phyloP scores from a whole-genome alignment of 2,113 vertebrate species.

The Tenrec ecaudatus region DNA sequence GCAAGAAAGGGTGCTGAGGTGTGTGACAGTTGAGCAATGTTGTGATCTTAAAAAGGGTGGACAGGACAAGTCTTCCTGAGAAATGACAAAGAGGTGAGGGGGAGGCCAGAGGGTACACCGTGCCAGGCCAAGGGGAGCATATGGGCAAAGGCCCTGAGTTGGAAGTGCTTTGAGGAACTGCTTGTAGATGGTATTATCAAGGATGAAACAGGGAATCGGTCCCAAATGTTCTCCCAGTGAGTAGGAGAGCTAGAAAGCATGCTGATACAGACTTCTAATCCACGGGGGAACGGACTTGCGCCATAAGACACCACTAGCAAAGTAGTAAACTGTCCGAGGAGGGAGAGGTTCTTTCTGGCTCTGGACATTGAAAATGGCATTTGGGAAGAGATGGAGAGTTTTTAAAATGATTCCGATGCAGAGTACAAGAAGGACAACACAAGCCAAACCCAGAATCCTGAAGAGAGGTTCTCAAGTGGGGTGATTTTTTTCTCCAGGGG shows the following conservation, averaged over 20 bases:
- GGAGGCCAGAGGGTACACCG: background rate
- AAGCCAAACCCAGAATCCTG: background rate
- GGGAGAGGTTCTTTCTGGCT: background rate
- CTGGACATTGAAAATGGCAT: background rate
- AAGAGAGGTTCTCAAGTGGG: background rate
- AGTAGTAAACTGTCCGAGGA: background rate
- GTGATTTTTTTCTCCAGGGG: background rate
- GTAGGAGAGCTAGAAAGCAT: background rate
- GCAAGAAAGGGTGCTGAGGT: background rate
- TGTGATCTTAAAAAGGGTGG: background rate
- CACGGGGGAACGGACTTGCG: background rate
- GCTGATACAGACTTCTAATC: background rate
- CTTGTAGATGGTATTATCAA: accelerated
- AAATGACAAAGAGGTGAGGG: background rate
- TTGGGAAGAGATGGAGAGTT: background rate
- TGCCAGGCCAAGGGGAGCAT: background rate
- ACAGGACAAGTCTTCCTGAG: background rate
- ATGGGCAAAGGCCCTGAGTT: background rate
- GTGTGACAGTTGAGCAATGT: background rate
- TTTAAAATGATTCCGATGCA: too few relatives aligned
- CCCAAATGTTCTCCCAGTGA: background rate
- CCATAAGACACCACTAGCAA: background rate
- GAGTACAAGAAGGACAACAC: too few relatives aligned
- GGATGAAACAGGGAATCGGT: background rate
- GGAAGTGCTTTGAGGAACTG: accelerated